Evolutionary conservation across 1,140 invertebrate species (phyloP).

Genomic region (Drosophila paulistorum): DNA sequence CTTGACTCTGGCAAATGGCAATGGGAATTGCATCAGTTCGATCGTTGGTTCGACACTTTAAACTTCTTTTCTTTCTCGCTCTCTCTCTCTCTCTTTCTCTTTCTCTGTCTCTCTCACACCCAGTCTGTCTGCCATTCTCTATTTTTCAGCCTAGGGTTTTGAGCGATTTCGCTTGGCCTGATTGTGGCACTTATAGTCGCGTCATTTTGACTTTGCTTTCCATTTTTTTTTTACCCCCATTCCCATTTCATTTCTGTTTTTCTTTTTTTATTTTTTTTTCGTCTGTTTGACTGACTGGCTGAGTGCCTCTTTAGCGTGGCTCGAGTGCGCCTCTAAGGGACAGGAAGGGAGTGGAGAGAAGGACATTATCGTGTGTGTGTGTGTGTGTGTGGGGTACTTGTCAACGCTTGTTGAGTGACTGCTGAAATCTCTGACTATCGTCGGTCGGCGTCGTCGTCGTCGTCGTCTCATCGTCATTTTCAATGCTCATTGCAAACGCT

Average conservation of each 20-base stretch:
- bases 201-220: slow-evolving; percentile 26
- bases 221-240: not conserved
- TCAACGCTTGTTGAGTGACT: slow-evolving; percentile 52
- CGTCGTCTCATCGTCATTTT: slow-evolving; percentile 41
- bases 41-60: slow-evolving; percentile 15
- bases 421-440: slow-evolving; percentile 70
- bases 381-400: slow-evolving; percentile 24
- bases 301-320: slow-evolving; percentile 64
- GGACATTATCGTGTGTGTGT: slow-evolving; percentile 21
- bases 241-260: slow-evolving; percentile 15
- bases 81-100: slow-evolving; percentile 8
- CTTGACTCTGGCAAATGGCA: slow-evolving; percentile 17
- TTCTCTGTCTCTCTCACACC: not conserved
- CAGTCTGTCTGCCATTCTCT: slow-evolving; percentile 5
- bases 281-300: slow-evolving; percentile 42
- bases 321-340: slow-evolving; percentile 40
- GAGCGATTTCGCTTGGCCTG: slow-evolving; percentile 52
- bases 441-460: not conserved
- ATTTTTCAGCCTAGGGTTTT: slow-evolving; percentile 15
- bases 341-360: not conserved
- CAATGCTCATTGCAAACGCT: slow-evolving; percentile 60
- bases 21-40: slow-evolving; percentile 20
- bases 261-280: slow-evolving; percentile 24
- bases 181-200: slow-evolving; percentile 53
- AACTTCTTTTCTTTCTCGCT: not conserved